A percentile compares a stretch with the other conserved stretches of the same genome.
phyloP scores from a whole-genome alignment of 2,888 invertebrate species.

The Boloria euphrosyne region DNA sequence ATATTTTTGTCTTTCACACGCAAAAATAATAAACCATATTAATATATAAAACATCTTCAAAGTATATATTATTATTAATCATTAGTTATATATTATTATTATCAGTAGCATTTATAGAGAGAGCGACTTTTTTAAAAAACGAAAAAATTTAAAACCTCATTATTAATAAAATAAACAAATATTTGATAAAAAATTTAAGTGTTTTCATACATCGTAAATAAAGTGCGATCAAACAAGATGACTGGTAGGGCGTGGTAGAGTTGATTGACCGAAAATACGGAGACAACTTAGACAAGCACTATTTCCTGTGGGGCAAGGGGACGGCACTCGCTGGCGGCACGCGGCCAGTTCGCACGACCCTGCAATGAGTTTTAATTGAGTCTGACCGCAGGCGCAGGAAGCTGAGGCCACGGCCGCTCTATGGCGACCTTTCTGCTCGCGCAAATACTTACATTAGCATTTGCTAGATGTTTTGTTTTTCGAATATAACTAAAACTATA shows the following conservation, averaged over 20 bases:
- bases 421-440: slow-evolving; percentile 61
- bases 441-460: slow-evolving; percentile 32
- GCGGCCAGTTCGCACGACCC: slow-evolving; percentile 74
- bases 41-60: no score
- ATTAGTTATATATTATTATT: no score
- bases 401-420: slow-evolving; percentile 63
- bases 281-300: slow-evolving; percentile 62
- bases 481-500: no score
- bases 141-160: no score
- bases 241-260: slow-evolving; percentile 41
- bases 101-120: no score
- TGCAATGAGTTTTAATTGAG: slow-evolving; percentile 79
- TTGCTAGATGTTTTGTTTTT: no score
- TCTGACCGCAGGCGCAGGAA: slow-evolving; percentile 61
- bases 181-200: not conserved
- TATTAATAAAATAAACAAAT: slow-evolving; percentile 1
- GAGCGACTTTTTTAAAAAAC: no score
- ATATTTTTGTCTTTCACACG: not conserved
- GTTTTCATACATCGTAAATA: not conserved
- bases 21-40: not conserved
- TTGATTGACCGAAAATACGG: slow-evolving; percentile 62
- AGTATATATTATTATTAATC: not conserved
- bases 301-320: slow-evolving; percentile 70
- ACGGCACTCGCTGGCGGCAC: slow-evolving; percentile 38
- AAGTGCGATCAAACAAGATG: not conserved